phyloP scores from a whole-genome alignment of 2,888 invertebrate genomes.

The Polymixis lichenea region DNA sequence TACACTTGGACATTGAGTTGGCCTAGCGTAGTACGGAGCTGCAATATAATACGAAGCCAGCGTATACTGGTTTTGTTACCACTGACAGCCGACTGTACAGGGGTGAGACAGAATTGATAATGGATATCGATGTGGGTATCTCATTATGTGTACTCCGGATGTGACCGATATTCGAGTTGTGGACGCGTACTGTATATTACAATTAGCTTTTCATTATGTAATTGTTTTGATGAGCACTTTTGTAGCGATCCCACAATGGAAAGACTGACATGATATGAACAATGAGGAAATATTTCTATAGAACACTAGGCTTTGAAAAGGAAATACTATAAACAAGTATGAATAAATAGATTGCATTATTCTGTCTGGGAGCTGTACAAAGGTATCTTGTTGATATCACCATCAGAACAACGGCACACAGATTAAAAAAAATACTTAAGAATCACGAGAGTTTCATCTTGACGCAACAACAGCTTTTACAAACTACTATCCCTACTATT shows the following conservation, averaged over 20 bases:
- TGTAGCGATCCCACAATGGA: constrained; percentile 38
- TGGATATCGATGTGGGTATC: constrained; percentile 62
- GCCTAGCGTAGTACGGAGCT: not conserved
- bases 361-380: not conserved
- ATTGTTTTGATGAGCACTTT: constrained; percentile 56
- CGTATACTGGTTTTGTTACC: not conserved
- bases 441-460: not conserved
- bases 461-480: not conserved
- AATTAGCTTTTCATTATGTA: constrained; percentile 66
- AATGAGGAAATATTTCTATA: constrained; percentile 47
- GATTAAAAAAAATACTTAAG: not conserved
- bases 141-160: constrained; percentile 70
- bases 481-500: not conserved
- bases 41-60: not conserved
- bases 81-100: constrained; percentile 6
- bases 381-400: not conserved
- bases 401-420: not conserved
- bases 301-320: constrained; percentile 25
- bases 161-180: constrained; percentile 66
- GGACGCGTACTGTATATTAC: constrained; percentile 51
- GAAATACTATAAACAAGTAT: constrained; percentile 27
- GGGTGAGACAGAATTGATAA: constrained; percentile 62
- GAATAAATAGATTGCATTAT: constrained; percentile 29
- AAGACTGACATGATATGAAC: constrained; percentile 37
- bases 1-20: not conserved